phyloP scores from a whole-genome alignment of 2,113 vertebrate species.

The Progne subis region DNA sequence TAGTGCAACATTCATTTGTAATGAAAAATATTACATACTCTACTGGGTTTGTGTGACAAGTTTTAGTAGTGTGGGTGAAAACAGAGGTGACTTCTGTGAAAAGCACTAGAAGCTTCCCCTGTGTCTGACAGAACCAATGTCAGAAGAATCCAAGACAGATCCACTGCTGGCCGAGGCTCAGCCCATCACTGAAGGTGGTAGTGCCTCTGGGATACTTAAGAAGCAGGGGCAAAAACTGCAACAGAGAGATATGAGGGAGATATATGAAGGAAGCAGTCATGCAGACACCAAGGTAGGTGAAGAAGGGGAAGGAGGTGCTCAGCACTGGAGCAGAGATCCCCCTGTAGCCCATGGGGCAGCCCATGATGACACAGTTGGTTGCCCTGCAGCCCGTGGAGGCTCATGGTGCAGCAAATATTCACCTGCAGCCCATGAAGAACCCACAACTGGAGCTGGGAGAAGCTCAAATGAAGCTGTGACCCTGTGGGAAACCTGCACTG shows the following conservation, averaged over 20 bases:
- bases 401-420: not conserved
- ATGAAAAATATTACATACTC: not conserved
- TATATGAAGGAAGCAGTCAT: not conserved
- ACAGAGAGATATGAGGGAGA: not conserved
- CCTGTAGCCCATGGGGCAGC: not conserved
- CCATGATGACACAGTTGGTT: not conserved
- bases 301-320: not conserved
- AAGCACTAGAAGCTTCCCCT: not conserved
- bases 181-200: not conserved
- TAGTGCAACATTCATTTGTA: not conserved
- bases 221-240: accelerated
- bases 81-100: not conserved
- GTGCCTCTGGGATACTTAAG: not conserved
- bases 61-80: accelerated
- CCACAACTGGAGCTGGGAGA: accelerated
- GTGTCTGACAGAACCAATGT: not conserved
- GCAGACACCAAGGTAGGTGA: not conserved
- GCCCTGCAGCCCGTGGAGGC: not conserved
- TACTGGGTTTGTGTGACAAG: not conserved
- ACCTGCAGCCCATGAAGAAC: not conserved
- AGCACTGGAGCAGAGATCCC: not conserved
- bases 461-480: not conserved
- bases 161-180: not conserved
- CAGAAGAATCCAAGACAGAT: not conserved
- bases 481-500: not conserved